phyloP scores from a whole-genome alignment of 2,888 invertebrate genomes.

The Phortica okadai region DNA sequence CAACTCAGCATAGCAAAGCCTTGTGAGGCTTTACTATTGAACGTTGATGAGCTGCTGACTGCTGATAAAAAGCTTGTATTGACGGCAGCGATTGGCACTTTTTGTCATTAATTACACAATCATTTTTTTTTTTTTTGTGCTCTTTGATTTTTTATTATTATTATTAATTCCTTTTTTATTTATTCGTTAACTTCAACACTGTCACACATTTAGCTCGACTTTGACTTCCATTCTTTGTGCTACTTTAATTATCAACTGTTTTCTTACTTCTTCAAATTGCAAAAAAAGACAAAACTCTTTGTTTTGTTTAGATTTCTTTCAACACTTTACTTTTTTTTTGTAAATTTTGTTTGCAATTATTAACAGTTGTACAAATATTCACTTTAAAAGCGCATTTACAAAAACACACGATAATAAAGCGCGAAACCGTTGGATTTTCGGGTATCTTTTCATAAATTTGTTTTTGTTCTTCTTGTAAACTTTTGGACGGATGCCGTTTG shows the following conservation, averaged over 20 bases:
- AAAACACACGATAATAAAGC: no score
- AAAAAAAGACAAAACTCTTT: no score
- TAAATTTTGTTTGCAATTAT: no score
- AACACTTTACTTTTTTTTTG: no score
- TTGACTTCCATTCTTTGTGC: background rate
- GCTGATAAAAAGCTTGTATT: background rate
- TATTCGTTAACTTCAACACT: background rate
- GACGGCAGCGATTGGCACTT: background rate
- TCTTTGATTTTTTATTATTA: background rate
- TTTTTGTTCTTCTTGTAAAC: background rate
- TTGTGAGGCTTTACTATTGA: no score
- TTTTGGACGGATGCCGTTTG: conserved; percentile 1
- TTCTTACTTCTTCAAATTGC: no score
- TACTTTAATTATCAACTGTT: background rate
- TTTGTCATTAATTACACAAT: background rate
- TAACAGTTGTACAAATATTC: no score
- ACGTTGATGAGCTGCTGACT: no score
- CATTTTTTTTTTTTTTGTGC: background rate
- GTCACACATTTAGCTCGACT: background rate
- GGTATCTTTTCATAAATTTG: background rate
- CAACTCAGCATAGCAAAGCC: no score
- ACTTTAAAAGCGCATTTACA: no score
- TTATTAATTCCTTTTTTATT: background rate
- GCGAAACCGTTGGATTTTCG: no score
- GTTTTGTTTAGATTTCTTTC: no score